Evolutionary conservation across 2,888 invertebrate genomes (phyloP).

Genomic region (Liopterus haemorrhoidalis): DNA sequence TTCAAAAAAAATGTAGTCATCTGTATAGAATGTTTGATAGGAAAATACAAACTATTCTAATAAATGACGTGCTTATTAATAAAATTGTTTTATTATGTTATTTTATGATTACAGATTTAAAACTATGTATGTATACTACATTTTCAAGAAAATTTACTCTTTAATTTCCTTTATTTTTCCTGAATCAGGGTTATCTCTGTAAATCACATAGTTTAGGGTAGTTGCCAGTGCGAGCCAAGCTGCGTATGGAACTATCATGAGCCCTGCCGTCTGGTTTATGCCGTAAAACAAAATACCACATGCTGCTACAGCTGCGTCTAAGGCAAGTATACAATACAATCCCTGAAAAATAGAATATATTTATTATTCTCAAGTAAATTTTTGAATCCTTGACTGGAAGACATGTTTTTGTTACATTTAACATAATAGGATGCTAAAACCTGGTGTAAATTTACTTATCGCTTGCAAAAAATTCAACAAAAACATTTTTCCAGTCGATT

Average conservation of each 20-base stretch:
- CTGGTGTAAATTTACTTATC: no score
- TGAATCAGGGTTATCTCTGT: conserved; percentile 53
- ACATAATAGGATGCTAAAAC: no score
- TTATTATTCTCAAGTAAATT: conserved; percentile 5
- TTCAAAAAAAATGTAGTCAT: conserved; percentile 24
- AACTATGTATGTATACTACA: no score
- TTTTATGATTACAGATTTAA: no score
- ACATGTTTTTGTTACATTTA: no score
- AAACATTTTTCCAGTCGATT: neutral
- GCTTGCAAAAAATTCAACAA: conserved; percentile 12
- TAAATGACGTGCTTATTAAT: conserved; percentile 22
- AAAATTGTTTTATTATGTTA: no score
- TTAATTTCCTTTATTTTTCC: conserved; percentile 32
- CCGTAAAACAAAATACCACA: conserved; percentile 55
- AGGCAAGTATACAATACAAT: conserved; percentile 53
- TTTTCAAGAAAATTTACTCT: conserved; percentile 29
- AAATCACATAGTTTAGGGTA: conserved; percentile 61
- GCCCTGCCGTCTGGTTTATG: conserved; percentile 60
- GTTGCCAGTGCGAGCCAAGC: conserved; percentile 67
- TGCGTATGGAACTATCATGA: conserved; percentile 67
- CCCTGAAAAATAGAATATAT: conserved; percentile 48
- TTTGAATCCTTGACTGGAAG: conserved; percentile 3
- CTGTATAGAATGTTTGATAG: conserved; percentile 45
- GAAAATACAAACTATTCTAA: conserved; percentile 42
- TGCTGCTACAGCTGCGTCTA: conserved; percentile 55